These are phyloP conservation scores for Trichonephila clavipes DNA, from an alignment of 1,140 invertebrate genomes.

Conservation along the genomic window DNA sequence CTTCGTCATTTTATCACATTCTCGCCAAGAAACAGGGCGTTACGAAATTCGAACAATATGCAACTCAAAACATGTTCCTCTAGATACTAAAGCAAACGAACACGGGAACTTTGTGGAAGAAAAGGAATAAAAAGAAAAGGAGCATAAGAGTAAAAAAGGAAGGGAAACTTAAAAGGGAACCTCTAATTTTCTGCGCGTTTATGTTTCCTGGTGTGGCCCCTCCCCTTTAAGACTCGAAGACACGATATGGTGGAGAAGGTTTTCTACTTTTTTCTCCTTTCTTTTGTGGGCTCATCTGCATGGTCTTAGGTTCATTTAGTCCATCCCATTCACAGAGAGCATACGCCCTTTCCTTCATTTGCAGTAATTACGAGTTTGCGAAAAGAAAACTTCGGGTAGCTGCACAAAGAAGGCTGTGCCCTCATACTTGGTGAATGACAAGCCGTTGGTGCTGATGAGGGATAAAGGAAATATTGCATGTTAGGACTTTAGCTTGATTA, in stretches of 20 bases:
- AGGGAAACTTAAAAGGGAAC: constrained; percentile 8
- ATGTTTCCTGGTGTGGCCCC: constrained; percentile 32
- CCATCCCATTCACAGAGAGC: constrained; percentile 25
- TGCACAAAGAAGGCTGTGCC: constrained; percentile 35
- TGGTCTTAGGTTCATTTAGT: constrained; percentile 13
- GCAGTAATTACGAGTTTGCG: constrained; percentile 39
- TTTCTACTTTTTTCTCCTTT: not conserved
- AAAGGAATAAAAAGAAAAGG: not conserved
- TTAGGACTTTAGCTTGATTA: not conserved
- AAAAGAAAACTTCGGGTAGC: constrained; percentile 7
- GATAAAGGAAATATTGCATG: constrained; percentile 4
- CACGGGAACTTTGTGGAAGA: not conserved
- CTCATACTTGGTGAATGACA: constrained; percentile 16
- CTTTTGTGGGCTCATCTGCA: constrained; percentile 43
- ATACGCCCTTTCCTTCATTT: constrained; percentile 53
- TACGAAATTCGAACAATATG: constrained; percentile 52
- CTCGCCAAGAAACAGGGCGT: constrained; percentile 41
- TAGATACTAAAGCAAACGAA: not conserved
- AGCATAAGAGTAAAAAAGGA: not conserved
- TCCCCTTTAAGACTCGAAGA: constrained; percentile 21
- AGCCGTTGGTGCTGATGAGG: constrained; percentile 20
- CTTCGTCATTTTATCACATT: constrained; percentile 34
- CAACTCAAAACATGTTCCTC: constrained; percentile 15
- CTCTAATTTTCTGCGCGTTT: constrained; percentile 47
- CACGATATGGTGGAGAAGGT: not conserved